Conservation (phyloP, 2,797 vertebrate species). For the Heliangelus exortis region DNA sequence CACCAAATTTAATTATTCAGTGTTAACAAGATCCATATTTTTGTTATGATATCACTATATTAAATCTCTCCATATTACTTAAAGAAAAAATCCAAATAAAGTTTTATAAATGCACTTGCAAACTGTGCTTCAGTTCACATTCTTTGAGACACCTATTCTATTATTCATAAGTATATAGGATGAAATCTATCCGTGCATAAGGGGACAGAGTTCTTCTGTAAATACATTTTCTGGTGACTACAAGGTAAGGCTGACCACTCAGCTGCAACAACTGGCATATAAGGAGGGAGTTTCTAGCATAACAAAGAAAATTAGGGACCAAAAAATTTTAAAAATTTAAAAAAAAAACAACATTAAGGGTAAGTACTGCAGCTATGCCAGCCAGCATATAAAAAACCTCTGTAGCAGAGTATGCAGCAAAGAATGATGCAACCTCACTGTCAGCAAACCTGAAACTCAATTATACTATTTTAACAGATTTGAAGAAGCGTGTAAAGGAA, state of each 20-base stretch:
- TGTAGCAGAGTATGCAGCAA: neutral
- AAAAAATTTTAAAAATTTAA: too few relatives aligned
- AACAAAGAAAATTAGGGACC: neutral
- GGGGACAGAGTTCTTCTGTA: neutral
- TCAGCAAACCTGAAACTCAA: neutral
- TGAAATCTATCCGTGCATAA: neutral
- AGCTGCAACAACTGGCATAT: neutral
- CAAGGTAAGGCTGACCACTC: neutral
- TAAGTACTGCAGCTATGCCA: neutral
- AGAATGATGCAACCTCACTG: neutral
- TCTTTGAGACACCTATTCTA: neutral
- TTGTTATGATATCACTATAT: neutral
- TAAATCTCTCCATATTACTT: neutral
- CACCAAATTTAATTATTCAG: neutral
- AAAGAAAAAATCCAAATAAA: neutral
- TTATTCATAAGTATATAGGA: neutral
- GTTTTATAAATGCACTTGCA: neutral
- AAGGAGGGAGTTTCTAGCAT: neutral
- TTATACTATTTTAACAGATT: neutral
- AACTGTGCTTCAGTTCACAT: neutral
- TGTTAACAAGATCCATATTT: neutral
- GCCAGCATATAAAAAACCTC: neutral
- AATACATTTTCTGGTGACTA: neutral
- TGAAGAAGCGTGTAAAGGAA: neutral
- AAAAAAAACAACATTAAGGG: neutral